These are phyloP conservation scores for Rafetus swinhoei DNA, from an alignment of 2,113 vertebrate genomes.

Conservation along the genomic window DNA sequence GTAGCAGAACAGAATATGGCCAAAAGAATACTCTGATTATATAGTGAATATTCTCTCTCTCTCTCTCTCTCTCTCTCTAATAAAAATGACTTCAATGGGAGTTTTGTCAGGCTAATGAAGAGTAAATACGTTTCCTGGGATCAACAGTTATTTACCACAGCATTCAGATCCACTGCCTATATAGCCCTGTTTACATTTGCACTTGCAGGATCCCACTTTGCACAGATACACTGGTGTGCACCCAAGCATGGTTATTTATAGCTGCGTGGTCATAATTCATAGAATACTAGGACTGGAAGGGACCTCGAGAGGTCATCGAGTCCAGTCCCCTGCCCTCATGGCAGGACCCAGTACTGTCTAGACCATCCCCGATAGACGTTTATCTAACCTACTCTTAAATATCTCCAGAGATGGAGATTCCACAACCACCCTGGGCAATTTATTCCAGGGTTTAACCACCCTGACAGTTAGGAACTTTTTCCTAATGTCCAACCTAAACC, in stretches of 20 bases:
- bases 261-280: slow-evolving; percentile 65
- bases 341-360: no score
- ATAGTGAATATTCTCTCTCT: neutral
- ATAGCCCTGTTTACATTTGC: slow-evolving; percentile 87
- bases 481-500: no score
- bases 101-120: neutral
- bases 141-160: slow-evolving; percentile 78
- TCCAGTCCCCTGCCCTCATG: no score
- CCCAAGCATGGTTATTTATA: slow-evolving; percentile 81
- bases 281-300: no score
- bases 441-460: no score
- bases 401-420: no score
- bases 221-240: slow-evolving; percentile 82
- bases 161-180: slow-evolving; percentile 87
- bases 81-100: neutral
- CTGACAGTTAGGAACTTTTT: no score
- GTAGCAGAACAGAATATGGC: neutral
- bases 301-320: no score
- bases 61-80: no score
- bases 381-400: no score
- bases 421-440: no score
- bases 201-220: slow-evolving; percentile 89
- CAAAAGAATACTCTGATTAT: neutral
- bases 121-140: neutral
- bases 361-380: no score